A percentile compares a stretch with the other conserved stretches of the same genome.
These are phyloP conservation scores for Pygoscelis adeliae DNA, from an alignment of 2,113 vertebrate genomes.

Conservation along the genomic window DNA sequence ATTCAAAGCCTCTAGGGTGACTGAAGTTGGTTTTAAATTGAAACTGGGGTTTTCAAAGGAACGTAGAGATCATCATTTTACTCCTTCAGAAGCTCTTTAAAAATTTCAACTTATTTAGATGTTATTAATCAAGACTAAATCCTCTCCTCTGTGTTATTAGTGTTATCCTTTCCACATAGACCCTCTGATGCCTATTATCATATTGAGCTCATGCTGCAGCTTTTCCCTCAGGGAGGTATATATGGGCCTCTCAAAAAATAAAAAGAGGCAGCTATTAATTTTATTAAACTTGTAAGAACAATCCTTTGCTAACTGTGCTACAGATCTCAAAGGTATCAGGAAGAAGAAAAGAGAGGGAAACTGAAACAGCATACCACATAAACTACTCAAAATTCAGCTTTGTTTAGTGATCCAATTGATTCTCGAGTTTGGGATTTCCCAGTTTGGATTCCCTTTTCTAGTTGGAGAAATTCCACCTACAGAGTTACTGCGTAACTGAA, in stretches of 20 bases:
- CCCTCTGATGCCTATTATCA: neutral
- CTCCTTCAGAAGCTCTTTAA: neutral
- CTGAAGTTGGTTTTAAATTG: neutral
- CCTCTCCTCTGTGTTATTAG: neutral
- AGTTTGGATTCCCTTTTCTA: neutral
- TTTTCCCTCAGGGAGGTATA: neutral
- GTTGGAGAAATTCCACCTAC: neutral
- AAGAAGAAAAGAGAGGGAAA: neutral
- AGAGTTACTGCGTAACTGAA: neutral
- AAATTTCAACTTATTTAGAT: neutral
- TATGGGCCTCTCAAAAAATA: neutral
- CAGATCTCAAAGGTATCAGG: neutral
- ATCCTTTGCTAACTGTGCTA: neutral
- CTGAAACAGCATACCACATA: neutral
- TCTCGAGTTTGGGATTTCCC: neutral
- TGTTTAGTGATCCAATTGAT: neutral
- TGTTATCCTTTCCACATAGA: neutral
- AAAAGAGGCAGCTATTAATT: neutral
- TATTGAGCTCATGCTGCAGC: neutral
- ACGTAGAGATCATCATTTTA: neutral
- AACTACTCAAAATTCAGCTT: neutral
- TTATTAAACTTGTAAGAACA: neutral
- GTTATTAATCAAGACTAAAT: neutral
- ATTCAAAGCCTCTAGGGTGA: neutral
- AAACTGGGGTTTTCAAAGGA: neutral